These are phyloP conservation scores for Poecile atricapillus DNA, from an alignment of 2,113 vertebrate species.

Conservation along the genomic window DNA sequence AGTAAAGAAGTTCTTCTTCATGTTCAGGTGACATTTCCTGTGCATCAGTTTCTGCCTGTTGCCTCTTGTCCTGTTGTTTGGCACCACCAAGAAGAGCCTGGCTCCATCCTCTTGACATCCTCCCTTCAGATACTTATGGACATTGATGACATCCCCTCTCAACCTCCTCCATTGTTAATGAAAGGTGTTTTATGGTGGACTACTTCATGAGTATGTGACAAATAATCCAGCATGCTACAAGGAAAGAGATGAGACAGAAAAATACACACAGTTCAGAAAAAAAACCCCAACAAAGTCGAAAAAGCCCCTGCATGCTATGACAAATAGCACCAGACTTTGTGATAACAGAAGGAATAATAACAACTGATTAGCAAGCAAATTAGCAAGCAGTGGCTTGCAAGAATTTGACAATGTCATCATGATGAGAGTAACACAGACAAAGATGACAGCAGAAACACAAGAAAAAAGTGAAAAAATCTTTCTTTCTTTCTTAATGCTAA, in stretches of 20 bases:
- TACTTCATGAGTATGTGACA: neutral
- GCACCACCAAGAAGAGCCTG: neutral
- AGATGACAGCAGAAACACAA: neutral
- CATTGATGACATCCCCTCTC: neutral
- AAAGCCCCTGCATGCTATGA: neutral
- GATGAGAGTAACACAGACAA: neutral
- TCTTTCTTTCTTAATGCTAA: neutral
- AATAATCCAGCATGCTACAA: neutral
- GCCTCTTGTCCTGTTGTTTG: neutral
- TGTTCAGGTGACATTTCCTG: neutral
- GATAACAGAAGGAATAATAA: neutral
- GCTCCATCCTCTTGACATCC: neutral
- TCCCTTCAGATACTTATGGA: neutral
- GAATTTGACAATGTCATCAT: neutral
- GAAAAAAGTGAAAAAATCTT: neutral
- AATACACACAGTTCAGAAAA: neutral
- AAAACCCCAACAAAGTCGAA: neutral
- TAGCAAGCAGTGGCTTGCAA: too few relatives aligned
- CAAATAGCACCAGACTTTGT: neutral
- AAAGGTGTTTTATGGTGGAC: neutral
- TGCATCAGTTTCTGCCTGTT: neutral
- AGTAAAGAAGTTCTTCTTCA: neutral
- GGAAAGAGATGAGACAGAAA: neutral
- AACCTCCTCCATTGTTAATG: neutral
- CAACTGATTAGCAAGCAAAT: neutral